Evolutionary conservation across 1,140 invertebrate species (phyloP), one percentile per base, ranked within the genome.

Genomic region (Mylabris phalerata): DNA sequence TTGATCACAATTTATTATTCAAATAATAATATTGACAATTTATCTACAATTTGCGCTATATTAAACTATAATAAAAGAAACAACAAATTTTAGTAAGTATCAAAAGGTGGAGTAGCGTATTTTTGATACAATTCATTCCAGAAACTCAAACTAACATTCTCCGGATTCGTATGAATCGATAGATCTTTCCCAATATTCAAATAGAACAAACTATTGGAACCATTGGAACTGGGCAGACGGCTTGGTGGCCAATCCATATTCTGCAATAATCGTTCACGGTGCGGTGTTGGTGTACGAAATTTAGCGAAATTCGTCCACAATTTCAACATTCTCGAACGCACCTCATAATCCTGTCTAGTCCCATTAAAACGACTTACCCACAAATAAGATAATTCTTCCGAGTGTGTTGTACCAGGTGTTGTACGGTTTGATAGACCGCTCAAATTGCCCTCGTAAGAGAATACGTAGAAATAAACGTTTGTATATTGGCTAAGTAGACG

Each of bases 221-320:
- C 3, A 32, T 32, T 32, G 19, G 19, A 19, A 19, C 19, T 2
- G 19, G 19, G 19, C 19, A 19, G 19, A 19, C 32, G 4, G 1
- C 32, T 32, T 32, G 32, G 2, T 5, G 7, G 4, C 32, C 40
- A 52, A 52, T 43, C 7, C 7, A 27, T n/a, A 25, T 19, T 39
- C 11, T 49, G 48, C 27, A 25, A 27, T 49, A 49, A 49, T 9
- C 3, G 3, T 1, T 38, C 26, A 25, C 48, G 32, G 7, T 32
- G 32, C 32, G 32, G 32, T 32, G 32, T 32, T 32, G 32, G 32
- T 32, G 4, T 4, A 5, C 1, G 32, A 50, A 77, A 83, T 75
- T 84, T 85, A 13, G 82, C 82, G 67, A 85, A 84, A 66, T 85
- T 84, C 2, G 80, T 79, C 82, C 82, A 84, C 73, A 85, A 72